These are phyloP conservation scores for Piscicola geometra DNA, from an alignment of 2,888 invertebrate genomes.

Conservation along the genomic window DNA sequence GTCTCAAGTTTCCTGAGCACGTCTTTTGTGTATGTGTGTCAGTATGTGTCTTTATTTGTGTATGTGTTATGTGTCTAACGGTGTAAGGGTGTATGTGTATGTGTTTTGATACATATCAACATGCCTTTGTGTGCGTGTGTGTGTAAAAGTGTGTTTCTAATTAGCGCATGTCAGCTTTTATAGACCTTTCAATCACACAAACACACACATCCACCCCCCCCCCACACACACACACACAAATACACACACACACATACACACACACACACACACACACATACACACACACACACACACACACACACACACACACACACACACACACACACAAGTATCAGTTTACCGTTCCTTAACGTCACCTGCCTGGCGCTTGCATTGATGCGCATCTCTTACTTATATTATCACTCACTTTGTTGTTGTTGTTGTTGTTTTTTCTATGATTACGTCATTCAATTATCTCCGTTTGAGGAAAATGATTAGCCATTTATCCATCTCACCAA, in stretches of 20 bases:
- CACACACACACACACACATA: conserved; percentile 8
- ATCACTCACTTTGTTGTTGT: background rate
- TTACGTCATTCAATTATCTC: no score
- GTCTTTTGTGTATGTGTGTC: no score
- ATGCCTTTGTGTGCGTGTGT: background rate
- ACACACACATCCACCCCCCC: background rate
- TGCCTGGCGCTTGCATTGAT: background rate
- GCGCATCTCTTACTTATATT: background rate
- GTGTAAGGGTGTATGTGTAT: background rate
- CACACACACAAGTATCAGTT: conserved; percentile 13
- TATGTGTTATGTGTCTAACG: no score
- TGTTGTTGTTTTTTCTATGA: background rate
- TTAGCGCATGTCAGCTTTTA: background rate
- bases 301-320: conserved; percentile 19
- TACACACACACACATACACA: background rate
- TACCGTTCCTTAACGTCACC: background rate
- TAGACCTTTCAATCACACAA: background rate
- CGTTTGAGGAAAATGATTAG: background rate
- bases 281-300: conserved; percentile 15
- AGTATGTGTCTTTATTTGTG: no score
- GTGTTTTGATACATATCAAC: background rate
- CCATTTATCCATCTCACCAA: background rate
- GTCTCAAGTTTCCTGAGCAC: no score
- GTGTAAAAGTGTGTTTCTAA: no score
- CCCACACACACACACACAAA: background rate